Evolutionary conservation across 2,797 vertebrate species (phyloP), one percentile per base, ranked within the genome.

Genomic region (Schizothorax lantsangensis): DNA sequence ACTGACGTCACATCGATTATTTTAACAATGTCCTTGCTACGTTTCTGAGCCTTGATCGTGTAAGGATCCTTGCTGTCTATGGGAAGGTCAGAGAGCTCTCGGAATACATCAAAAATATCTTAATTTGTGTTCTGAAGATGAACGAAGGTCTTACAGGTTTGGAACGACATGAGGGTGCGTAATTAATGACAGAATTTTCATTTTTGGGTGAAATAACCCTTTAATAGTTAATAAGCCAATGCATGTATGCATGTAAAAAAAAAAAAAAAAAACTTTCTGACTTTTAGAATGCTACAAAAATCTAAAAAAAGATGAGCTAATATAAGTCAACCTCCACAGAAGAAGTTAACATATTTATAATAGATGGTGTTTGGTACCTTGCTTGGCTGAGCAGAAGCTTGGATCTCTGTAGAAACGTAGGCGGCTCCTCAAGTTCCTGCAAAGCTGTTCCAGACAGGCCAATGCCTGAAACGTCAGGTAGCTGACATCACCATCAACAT

Each of bases 331-430:
- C 33, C 52, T 40, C 21, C 21, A 79, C 52, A 23, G 74, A 49
- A 7, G 3, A 57, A 54, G 74, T 57, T 79, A 57, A 9, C 36
- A 59, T 19, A 26, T 43, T 62, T n/a, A 79, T 62, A 62, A 79
- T 62, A 43, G 77, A 43, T 79, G 83, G 59, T 68, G 85, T 45
- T 30, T 64, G 78, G 40, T 92, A 98, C 98, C 96, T 94, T 97
- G 97, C 91, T 97, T 98, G 86, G 92, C 94, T 17, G 96, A 97
- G 94, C 93, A 95, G 94, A 99, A 99, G 87, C 95, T 94, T 54
- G 98, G 97, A 94, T 99, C 98, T 90, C 95, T 96, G 92, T 98
- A 95, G 93, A 98, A 99, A 91, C 96, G 96, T 68, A 99, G 96
- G 75, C 97, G 95, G 75, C 92, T 96, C 89, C 94, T 96, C 84